Base-by-base conservation (phyloP, 2,888 invertebrate species). In the Tetragonula carbonaria region DNA sequence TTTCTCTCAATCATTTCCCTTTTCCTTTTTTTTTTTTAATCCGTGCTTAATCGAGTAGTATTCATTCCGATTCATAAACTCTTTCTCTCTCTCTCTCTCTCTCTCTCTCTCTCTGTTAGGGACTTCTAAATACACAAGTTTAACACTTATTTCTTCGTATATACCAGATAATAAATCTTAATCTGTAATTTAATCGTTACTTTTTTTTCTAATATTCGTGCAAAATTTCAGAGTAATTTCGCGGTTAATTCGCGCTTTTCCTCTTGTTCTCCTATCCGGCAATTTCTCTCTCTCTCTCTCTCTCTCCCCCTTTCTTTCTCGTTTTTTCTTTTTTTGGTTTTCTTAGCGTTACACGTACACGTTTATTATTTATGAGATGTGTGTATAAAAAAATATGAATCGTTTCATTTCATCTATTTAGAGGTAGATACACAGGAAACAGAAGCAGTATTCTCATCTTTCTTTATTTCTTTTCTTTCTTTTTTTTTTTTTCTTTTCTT, bases 371-470 rank as follows among this genome's bases (percentile, higher is more conserved):
- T 90, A 90, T 87, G 90, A 91, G 90, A 91, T 91, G 90, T 87
- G 90, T 92, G 88, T 91, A 90, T 93, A 93, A 93, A 93, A 92
- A 93, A 93, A 91, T 93, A 93, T 93, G 87, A 91, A 91, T 91
- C 89, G 92, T 92, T 91, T 93, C 89, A 91, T 92, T 92, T 88
- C 86, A 87, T 91, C 89, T 89, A 86, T 93, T 66, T 88, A 92
- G 93, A 93, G 93, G 93, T 93, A 93, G 93, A 92, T 93, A 90
- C 91, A 91, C 92, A 93, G 93, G 91, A 93, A 93, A 93, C 91
- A 91, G 92, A 92, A 93, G 91, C 91, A 90, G 87, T 90, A 87
- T 88, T 87, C 89, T 91, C 88, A n/a, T 57, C 53, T 55, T 80
- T 68, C 59, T 75, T 68, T 57, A 38, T 80, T 79, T 28, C n/a